Evolutionary conservation across 2,113 vertebrate species (phyloP).

Genomic region (Hiodon alosoides): DNA sequence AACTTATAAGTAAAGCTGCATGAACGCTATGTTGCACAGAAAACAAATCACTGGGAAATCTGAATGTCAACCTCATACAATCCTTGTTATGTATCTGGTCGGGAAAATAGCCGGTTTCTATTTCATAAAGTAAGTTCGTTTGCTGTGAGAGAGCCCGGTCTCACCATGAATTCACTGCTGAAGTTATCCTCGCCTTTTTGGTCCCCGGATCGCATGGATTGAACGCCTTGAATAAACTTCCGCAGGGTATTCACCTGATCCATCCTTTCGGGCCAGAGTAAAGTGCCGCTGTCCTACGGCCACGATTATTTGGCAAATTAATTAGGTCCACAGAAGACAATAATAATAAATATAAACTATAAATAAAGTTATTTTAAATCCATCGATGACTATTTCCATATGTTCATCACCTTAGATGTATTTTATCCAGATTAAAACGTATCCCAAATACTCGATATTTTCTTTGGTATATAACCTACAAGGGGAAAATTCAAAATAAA

Average conservation of each 20-base stretch:
- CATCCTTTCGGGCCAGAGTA: slow-evolving; percentile 64
- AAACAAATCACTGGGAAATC: too few species aligned
- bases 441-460: not conserved
- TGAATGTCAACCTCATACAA: too few species aligned
- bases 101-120: too few species aligned
- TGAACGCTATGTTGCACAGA: too few species aligned
- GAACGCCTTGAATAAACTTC: slow-evolving; percentile 86
- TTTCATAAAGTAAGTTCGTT: too few species aligned
- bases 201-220: slow-evolving; percentile 82
- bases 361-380: slow-evolving; percentile 22
- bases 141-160: slow-evolving; percentile 35
- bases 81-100: too few species aligned
- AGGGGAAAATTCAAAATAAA: slow-evolving; percentile 19
- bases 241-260: slow-evolving; percentile 86
- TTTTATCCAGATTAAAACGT: not conserved
- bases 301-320: not conserved
- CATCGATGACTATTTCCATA: slow-evolving; percentile 18
- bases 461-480: not conserved
- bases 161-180: slow-evolving; percentile 93
- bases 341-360: not conserved
- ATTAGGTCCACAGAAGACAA: not conserved
- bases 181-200: slow-evolving; percentile 93
- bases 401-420: slow-evolving; percentile 11
- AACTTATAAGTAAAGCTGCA: too few species aligned
- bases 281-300: slow-evolving; percentile 23